Conservation (phyloP, 2,797 vertebrate species). For the Pseudomugil gertrudae region DNA sequence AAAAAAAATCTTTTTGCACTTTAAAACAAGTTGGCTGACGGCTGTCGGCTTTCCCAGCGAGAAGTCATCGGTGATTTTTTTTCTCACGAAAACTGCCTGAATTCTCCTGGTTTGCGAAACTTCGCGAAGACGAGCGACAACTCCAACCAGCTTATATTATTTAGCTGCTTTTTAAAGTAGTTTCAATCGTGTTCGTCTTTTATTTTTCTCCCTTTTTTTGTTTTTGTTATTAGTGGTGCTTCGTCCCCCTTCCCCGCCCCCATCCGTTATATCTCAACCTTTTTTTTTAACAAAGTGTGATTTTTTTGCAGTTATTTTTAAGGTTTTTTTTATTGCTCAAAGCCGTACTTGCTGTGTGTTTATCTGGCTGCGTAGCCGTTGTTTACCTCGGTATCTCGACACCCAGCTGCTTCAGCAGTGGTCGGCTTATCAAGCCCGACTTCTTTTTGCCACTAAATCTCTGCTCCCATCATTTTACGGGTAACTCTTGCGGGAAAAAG, state of each 20-base stretch:
- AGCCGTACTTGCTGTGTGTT: constrained; percentile 60
- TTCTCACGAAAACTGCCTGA: constrained; percentile 61
- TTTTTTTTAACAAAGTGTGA: constrained; percentile 50
- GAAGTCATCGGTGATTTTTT: constrained; percentile 56
- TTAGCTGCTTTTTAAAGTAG: constrained; percentile 68
- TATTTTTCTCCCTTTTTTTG: constrained; percentile 38
- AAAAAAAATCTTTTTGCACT: constrained; percentile 79
- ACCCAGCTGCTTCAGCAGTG: constrained; percentile 67
- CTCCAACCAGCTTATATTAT: constrained; percentile 49
- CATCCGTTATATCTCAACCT: constrained; percentile 56
- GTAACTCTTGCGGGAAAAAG: constrained; percentile 67
- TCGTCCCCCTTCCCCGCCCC: constrained; percentile 49
- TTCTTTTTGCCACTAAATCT: constrained; percentile 58
- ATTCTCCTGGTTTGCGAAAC: constrained; percentile 59
- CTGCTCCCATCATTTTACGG: constrained; percentile 78
- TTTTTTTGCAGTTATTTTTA: constrained; percentile 3
- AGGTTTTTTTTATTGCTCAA: constrained; percentile 29
- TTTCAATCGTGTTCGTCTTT: constrained; percentile 44
- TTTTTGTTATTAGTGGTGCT: constrained; percentile 65
- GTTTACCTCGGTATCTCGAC: constrained; percentile 77
- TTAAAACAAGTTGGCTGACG: constrained; percentile 78
- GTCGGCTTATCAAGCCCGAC: constrained; percentile 64
- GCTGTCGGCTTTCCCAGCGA: constrained; percentile 61
- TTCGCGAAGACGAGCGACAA: constrained; percentile 45
- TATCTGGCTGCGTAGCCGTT: constrained; percentile 65